Percentiles rank a stretch among this genome's conserved stretches.
Conservation (phyloP, 1,140 invertebrate genomes). For the Panonychus citri region DNA sequence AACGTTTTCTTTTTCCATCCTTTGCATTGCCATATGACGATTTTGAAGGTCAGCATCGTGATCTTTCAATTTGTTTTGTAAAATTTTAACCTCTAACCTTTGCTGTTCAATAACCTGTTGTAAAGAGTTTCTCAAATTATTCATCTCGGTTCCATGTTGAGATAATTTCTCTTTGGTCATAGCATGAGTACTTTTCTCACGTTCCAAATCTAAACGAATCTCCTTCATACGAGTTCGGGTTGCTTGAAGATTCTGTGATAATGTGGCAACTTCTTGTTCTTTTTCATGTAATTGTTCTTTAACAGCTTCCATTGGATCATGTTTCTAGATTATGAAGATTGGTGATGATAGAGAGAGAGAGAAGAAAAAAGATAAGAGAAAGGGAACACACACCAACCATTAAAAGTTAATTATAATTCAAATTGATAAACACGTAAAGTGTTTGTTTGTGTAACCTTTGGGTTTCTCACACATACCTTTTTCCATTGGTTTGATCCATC, state of each 20-base stretch:
- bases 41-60: background rate
- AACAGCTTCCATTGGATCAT: slow-evolving; percentile 5
- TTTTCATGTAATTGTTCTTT: slow-evolving; percentile 9
- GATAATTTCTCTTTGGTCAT: background rate
- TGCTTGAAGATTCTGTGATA: background rate
- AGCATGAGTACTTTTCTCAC: background rate
- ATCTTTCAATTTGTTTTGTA: background rate
- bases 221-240: background rate
- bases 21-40: too few relatives aligned
- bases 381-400: background rate
- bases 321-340: too few relatives aligned
- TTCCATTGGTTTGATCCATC: slow-evolving; percentile 1
- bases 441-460: too few relatives aligned
- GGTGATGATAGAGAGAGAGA: too few relatives aligned
- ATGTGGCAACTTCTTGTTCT: background rate
- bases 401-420: too few relatives aligned
- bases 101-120: background rate
- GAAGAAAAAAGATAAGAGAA: background rate
- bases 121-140: background rate
- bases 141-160: background rate
- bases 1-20: background rate
- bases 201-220: background rate
- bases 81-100: background rate
- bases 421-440: too few relatives aligned
- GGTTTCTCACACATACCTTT: slow-evolving; percentile 7